These are phyloP conservation scores for Rachycentron canadum DNA, from an alignment of 2,797 vertebrate genomes.

Conservation along the genomic window DNA sequence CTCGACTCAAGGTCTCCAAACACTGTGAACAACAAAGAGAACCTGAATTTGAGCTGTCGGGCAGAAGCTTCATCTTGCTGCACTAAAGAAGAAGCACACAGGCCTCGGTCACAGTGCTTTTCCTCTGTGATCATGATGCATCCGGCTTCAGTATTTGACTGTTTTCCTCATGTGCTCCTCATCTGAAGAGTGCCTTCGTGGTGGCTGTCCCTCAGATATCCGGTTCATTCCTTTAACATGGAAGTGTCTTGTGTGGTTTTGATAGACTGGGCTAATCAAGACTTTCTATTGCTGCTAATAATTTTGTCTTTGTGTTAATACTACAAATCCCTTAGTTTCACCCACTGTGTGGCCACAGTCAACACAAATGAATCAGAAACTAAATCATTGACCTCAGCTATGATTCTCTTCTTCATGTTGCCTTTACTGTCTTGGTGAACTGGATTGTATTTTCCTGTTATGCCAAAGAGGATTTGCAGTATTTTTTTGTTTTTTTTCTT, in stretches of 20 bases:
- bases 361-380: slow-evolving; percentile 24
- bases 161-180: slow-evolving; percentile 39
- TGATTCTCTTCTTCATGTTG: slow-evolving; percentile 58
- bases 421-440: slow-evolving; percentile 68
- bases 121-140: slow-evolving; percentile 19
- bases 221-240: slow-evolving; percentile 67
- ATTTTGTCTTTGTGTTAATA: slow-evolving; percentile 49
- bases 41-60: slow-evolving; percentile 13
- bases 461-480: slow-evolving; percentile 73
- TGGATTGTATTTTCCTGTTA: slow-evolving; percentile 60
- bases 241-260: slow-evolving; percentile 63
- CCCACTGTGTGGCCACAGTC: slow-evolving; percentile 27
- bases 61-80: slow-evolving; percentile 41
- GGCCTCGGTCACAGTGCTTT: slow-evolving; percentile 58
- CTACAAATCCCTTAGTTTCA: slow-evolving; percentile 24
- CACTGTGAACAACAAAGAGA: slow-evolving; percentile 71
- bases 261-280: slow-evolving; percentile 58
- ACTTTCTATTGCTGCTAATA: slow-evolving; percentile 76
- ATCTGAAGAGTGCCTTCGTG: slow-evolving; percentile 72
- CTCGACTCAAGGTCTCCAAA: slow-evolving; percentile 49
- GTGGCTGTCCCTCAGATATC: slow-evolving; percentile 41
- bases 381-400: slow-evolving; percentile 34
- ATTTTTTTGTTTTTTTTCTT: slow-evolving; percentile 12
- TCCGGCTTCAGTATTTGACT: slow-evolving; percentile 29
- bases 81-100: slow-evolving; percentile 51